Percentiles rank a stretch among this genome's conserved stretches.
These are phyloP conservation scores for Miniopterus natalensis DNA, from an alignment of 2,113 vertebrate species.

Conservation along the genomic window DNA sequence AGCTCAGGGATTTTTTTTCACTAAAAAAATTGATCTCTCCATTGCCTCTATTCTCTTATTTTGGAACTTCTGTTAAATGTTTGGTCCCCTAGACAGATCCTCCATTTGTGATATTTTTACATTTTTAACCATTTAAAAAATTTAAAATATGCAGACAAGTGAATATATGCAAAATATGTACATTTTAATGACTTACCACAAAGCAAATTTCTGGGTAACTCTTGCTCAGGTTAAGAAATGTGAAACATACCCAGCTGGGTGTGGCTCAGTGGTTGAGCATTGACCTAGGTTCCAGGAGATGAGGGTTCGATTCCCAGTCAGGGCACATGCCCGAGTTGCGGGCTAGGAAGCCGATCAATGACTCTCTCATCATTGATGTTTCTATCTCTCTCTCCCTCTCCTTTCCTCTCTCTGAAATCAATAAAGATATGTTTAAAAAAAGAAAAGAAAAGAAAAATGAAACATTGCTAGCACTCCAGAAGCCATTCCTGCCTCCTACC, in stretches of 20 bases:
- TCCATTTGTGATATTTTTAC: background rate
- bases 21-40: background rate
- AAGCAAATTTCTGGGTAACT: background rate
- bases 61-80: background rate
- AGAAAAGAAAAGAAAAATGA: background rate
- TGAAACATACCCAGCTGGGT: too few species aligned
- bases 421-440: too few species aligned
- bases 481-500: background rate
- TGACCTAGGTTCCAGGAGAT: too few species aligned
- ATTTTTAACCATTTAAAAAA: background rate
- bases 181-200: background rate
- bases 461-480: background rate
- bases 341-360: too few species aligned
- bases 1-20: background rate
- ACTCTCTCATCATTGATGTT: too few species aligned
- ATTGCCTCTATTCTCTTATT: background rate
- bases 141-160: background rate
- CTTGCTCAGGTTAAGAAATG: background rate
- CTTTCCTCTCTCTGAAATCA: too few species aligned
- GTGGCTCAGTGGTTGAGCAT: too few species aligned
- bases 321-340: too few species aligned
- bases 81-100: background rate
- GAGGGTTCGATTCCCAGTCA: too few species aligned
- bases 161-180: background rate
- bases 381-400: too few species aligned